A percentile compares a stretch with the other conserved stretches of the same genome.
phyloP scores from a whole-genome alignment of 1,140 invertebrate genomes.

The Rhagoletis pomonella region DNA sequence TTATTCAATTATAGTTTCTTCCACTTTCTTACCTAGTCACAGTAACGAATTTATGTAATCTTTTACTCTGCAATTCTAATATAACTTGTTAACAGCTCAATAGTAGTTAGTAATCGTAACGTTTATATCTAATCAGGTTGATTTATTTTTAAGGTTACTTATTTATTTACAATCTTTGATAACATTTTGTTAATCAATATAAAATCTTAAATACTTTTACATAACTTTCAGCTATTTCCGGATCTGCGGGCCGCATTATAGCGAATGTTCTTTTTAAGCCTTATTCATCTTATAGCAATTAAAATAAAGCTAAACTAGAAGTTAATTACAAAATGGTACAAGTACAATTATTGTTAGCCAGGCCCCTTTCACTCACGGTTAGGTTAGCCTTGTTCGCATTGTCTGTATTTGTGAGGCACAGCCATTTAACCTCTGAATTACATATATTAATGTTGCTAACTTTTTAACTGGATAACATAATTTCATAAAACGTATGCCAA shows the following conservation, averaged over 20 bases:
- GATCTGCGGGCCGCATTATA: no score
- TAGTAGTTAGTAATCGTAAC: constrained; percentile 35
- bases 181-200: constrained; percentile 27
- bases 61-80: constrained; percentile 16
- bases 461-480: neutral
- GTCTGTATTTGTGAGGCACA: constrained; percentile 31
- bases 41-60: constrained; percentile 46
- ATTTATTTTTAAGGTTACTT: neutral
- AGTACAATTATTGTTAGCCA: neutral
- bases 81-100: constrained; percentile 40
- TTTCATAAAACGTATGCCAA: no score
- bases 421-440: constrained; percentile 41
- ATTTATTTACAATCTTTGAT: constrained; percentile 22
- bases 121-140: constrained; percentile 47
- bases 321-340: constrained; percentile 15
- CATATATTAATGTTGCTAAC: neutral
- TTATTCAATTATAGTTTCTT: constrained; percentile 38
- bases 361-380: neutral
- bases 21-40: constrained; percentile 40
- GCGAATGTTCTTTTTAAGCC: neutral
- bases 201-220: constrained; percentile 34
- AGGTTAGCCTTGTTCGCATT: neutral
- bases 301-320: neutral
- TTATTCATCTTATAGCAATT: constrained; percentile 25
- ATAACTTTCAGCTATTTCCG: constrained; percentile 14